Evolutionary conservation across 2,888 invertebrate species (phyloP).

Genomic region (Muschampia plurimacula): DNA sequence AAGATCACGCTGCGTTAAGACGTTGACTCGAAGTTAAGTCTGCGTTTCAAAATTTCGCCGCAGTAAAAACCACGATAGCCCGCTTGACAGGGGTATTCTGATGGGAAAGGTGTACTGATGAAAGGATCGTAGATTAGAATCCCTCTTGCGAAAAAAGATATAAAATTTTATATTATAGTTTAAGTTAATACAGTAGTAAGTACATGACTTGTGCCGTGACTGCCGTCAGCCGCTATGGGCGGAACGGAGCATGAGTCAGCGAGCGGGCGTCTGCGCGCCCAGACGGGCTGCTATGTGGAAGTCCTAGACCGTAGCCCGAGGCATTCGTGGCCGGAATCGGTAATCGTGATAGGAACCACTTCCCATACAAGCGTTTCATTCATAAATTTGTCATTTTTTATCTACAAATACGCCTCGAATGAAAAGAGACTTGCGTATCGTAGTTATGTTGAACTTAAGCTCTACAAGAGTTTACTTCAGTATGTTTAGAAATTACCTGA

Average conservation of each 20-base stretch:
- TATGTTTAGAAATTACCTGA: no score
- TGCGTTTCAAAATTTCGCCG: no score
- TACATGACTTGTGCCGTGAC: constrained; percentile 23
- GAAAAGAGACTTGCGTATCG: background rate
- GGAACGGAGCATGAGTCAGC: constrained; percentile 48
- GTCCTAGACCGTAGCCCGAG: constrained; percentile 35
- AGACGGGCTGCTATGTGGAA: constrained; percentile 34
- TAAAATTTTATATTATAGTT: no score
- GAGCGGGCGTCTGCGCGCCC: constrained; percentile 47
- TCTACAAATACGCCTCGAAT: background rate
- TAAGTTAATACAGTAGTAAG: constrained; percentile 13
- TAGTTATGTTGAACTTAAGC: background rate
- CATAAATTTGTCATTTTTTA: constrained; percentile 8
- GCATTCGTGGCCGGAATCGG: constrained; percentile 40
- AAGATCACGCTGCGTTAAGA: no score
- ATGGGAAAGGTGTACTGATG: no score
- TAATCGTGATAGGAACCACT: constrained; percentile 28
- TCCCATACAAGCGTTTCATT: constrained; percentile 23
- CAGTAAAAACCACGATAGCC: no score
- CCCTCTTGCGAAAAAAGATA: no score
- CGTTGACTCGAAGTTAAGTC: no score
- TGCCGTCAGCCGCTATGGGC: constrained; percentile 9
- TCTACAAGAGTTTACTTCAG: no score
- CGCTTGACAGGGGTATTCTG: no score
- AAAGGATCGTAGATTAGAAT: no score